Evolutionary conservation across 2,888 invertebrate species (phyloP).

Genomic region (Furcula furcula): DNA sequence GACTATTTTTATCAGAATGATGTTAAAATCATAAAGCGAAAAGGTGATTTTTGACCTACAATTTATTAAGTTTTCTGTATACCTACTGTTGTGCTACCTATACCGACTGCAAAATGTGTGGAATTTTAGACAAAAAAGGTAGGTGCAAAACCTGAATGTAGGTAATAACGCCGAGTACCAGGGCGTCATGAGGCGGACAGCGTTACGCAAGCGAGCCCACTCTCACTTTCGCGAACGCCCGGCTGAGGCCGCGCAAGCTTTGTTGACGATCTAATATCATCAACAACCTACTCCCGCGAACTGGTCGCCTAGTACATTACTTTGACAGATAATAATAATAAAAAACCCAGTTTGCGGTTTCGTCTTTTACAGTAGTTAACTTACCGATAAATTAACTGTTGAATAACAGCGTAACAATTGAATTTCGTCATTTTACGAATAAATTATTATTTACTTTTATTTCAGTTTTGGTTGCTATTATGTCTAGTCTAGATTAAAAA

Average conservation of each 20-base stretch:
- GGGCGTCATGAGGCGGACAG: constrained; percentile 57
- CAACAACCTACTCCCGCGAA: constrained; percentile 42
- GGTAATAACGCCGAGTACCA: constrained; percentile 48
- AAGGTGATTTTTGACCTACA: too few species aligned
- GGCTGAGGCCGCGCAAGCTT: constrained; percentile 54
- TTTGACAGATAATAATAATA: constrained; percentile 27
- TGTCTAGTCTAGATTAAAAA: neutral
- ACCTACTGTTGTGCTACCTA: too few species aligned
- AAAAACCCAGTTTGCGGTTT: constrained; percentile 9
- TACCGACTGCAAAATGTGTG: too few species aligned
- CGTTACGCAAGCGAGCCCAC: constrained; percentile 69
- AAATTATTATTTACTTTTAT: constrained; percentile 8
- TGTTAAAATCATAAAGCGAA: too few species aligned
- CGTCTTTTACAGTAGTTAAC: constrained; percentile 16
- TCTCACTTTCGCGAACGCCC: constrained; percentile 73
- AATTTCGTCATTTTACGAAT: constrained; percentile 6
- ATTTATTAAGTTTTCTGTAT: too few species aligned
- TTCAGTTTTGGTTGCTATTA: neutral
- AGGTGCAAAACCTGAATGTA: constrained; percentile 30
- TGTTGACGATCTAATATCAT: constrained; percentile 51
- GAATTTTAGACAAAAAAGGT: constrained; percentile 26
- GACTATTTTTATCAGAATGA: too few species aligned
- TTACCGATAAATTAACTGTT: constrained; percentile 21
- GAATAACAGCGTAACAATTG: constrained; percentile 14
- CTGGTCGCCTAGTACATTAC: constrained; percentile 52